Percentiles rank a stretch among this genome's conserved stretches.
Evolutionary conservation across 2,113 vertebrate species (phyloP).

Genomic region (Myrmecophaga tridactyla): DNA sequence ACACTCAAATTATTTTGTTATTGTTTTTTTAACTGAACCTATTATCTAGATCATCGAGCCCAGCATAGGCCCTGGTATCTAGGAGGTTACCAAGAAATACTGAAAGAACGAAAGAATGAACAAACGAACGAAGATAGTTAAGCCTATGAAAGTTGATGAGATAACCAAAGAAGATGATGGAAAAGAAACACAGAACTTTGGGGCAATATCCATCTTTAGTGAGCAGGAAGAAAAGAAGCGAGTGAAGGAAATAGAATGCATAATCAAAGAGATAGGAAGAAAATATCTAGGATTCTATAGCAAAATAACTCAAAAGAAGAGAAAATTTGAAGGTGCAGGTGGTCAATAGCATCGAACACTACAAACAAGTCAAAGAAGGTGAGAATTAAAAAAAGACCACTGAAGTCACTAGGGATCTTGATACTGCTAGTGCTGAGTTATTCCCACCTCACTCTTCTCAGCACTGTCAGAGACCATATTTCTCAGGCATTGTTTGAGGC

Average conservation of each 20-base stretch:
- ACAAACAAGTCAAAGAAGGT: conserved; percentile 14
- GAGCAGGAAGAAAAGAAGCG: conserved; percentile 19
- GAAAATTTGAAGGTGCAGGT: not conserved
- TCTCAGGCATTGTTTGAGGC: not conserved
- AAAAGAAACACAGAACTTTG: conserved; percentile 26
- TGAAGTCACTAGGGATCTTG: not conserved
- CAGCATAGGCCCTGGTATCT: not conserved
- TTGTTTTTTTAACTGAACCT: conserved; percentile 9
- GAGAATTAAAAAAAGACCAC: conserved; percentile 1
- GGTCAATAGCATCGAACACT: conserved; percentile 34
- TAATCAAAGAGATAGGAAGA: conserved; percentile 49
- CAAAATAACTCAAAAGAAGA: conserved; percentile 49
- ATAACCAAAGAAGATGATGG: conserved; percentile 55
- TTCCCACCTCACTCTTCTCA: not conserved
- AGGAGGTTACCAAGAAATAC: conserved; percentile 37
- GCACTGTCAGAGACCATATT: not conserved
- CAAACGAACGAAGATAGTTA: conserved; percentile 28
- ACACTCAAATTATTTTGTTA: not conserved
- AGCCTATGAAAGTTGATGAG: conserved; percentile 62
- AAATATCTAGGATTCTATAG: conserved; percentile 38
- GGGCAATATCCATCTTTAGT: not conserved
- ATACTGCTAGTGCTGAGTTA: not conserved
- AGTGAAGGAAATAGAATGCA: conserved; percentile 55
- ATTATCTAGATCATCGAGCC: not conserved
- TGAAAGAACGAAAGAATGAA: conserved; percentile 52